Conservation (phyloP, 2,113 vertebrate species). For the Bambusicola thoracicus region DNA sequence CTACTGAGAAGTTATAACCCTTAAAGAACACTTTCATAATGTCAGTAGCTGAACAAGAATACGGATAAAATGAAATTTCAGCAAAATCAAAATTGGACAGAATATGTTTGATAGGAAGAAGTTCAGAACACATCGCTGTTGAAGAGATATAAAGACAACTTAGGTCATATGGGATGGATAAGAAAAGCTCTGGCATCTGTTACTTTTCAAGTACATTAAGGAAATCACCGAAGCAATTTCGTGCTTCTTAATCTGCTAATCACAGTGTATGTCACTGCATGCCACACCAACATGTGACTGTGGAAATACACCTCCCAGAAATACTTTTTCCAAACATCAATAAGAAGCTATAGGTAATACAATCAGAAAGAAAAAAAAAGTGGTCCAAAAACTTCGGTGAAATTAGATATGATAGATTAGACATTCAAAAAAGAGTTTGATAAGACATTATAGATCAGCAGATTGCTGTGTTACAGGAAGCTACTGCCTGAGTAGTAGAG, state of each 20-base stretch:
- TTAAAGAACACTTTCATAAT: neutral
- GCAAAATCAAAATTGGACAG: neutral
- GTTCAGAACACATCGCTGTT: neutral
- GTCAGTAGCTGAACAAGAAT: neutral
- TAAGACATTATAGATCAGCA: neutral
- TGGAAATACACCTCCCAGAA: neutral
- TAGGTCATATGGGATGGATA: neutral
- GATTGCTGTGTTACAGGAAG: neutral
- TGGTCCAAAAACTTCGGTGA: neutral
- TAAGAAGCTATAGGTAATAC: neutral
- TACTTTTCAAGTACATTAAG: neutral
- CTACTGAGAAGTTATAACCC: neutral
- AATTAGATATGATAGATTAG: neutral
- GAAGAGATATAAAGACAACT: neutral
- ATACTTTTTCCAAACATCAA: neutral
- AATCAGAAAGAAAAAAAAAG: neutral
- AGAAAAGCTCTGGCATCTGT: neutral
- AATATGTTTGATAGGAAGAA: neutral
- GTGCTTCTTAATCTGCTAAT: neutral
- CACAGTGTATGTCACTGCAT: neutral
- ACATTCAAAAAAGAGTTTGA: neutral
- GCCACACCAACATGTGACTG: neutral
- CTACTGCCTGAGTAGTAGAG: neutral
- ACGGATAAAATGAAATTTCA: neutral
- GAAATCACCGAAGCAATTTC: neutral